These are phyloP conservation scores for Manis crassicaudata DNA, from an alignment of 2,797 vertebrate species.

Conservation along the genomic window DNA sequence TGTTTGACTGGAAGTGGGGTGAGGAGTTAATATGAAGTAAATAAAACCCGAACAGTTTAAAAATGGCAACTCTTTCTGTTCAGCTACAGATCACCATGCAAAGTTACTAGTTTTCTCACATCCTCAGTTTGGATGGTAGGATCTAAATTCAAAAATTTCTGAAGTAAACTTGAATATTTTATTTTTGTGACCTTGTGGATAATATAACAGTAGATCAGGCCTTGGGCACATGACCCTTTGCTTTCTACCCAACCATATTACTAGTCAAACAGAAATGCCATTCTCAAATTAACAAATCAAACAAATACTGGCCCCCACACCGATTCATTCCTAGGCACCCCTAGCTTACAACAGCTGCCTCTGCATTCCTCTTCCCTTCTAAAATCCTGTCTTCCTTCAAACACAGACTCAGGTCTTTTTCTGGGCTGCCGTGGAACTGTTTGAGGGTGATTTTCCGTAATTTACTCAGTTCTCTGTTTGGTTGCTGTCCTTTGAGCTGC, in stretches of 20 bases:
- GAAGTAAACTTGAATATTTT: not conserved
- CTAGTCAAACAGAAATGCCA: not conserved
- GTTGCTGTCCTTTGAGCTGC: not conserved
- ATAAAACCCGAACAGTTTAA: not conserved
- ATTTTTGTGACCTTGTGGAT: not conserved
- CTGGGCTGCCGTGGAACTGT: not conserved
- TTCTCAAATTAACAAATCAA: not conserved
- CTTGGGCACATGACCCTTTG: not conserved
- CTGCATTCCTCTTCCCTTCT: not conserved
- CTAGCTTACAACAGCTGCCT: not conserved
- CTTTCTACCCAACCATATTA: not conserved
- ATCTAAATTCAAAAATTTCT: not conserved
- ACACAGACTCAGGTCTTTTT: not conserved
- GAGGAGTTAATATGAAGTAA: not conserved
- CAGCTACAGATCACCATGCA: not conserved
- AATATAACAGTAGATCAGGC: not conserved
- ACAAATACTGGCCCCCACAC: not conserved
- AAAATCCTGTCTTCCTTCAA: not conserved
- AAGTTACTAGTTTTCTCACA: not conserved
- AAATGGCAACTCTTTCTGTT: conserved; percentile 1
- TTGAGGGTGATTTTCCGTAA: not conserved
- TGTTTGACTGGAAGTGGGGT: not conserved
- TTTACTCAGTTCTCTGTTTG: not conserved
- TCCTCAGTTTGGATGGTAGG: not conserved
- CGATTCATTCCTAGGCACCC: not conserved